Percentiles rank a stretch among this genome's conserved stretches.
Evolutionary conservation across 2,888 invertebrate species (phyloP).

Genomic region (Drosophila peninsularis): DNA sequence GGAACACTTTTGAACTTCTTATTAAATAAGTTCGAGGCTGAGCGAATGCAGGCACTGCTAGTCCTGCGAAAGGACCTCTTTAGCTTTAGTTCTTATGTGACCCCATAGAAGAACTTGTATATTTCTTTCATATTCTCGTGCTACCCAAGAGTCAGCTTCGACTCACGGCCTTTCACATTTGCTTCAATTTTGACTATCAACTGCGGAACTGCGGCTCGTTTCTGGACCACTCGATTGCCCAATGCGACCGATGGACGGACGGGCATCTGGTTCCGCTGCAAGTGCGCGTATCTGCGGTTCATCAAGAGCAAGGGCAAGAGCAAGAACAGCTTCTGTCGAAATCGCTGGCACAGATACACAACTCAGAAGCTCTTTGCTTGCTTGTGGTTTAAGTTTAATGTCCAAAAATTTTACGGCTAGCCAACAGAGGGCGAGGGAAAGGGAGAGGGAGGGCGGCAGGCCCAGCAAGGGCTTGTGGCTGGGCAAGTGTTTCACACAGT

Average conservation of each 20-base stretch:
- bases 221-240: conserved; percentile 37
- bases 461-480: background rate
- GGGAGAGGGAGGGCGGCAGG: background rate
- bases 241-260: conserved; percentile 39
- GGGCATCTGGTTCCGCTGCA: conserved; percentile 55
- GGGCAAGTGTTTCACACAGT: conserved; percentile 76
- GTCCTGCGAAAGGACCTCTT: background rate
- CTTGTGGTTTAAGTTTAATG: conserved; percentile 66
- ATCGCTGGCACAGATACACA: conserved; percentile 48
- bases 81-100: too few species aligned
- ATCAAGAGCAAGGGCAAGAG: conserved; percentile 34
- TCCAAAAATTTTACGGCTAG: conserved; percentile 51
- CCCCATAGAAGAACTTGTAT: background rate
- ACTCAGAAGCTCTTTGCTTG: too few species aligned
- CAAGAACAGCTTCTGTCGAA: conserved; percentile 67
- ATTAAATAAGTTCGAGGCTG: background rate
- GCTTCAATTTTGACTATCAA: background rate
- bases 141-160: background rate
- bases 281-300: conserved; percentile 59
- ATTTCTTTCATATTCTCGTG: background rate
- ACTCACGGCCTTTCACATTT: background rate
- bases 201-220: conserved; percentile 5
- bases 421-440: conserved; percentile 5
- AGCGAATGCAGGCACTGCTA: background rate
- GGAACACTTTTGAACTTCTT: background rate